A percentile compares a stretch with the other conserved stretches of the same genome.
Conservation (phyloP, 1,140 invertebrate genomes). For the Microvelia longipes region DNA sequence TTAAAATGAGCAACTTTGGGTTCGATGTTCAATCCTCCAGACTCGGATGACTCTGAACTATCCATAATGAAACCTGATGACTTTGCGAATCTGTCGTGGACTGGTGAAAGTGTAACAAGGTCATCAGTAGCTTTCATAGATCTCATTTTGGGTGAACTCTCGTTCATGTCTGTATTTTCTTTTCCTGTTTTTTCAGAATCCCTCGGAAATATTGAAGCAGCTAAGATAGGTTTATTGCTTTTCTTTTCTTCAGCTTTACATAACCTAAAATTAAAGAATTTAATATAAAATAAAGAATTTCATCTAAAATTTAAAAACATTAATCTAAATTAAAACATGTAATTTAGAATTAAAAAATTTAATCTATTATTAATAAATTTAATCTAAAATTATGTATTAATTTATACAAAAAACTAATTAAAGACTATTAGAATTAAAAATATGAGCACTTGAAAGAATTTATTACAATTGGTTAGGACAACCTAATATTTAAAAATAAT, state of each 20-base stretch:
- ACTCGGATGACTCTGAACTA: not conserved
- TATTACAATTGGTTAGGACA: too few species aligned
- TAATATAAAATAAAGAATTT: not conserved
- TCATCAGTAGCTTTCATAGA: not conserved
- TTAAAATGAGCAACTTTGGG: not conserved
- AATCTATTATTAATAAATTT: too few species aligned
- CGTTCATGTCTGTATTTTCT: not conserved
- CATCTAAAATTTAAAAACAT: too few species aligned
- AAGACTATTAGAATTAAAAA: too few species aligned
- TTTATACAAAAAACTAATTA: too few species aligned
- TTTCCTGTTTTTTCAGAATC: too few species aligned
- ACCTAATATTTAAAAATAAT: too few species aligned
- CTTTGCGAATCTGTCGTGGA: not conserved
- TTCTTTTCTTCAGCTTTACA: conserved; percentile 1
- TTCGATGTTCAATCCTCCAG: not conserved
- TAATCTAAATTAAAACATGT: too few species aligned
- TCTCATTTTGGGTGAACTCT: not conserved
- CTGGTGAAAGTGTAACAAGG: not conserved
- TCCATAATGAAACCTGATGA: not conserved
- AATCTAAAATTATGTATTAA: too few species aligned
- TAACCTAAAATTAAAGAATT: not conserved
- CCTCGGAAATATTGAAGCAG: not conserved
- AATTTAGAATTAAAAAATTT: too few species aligned
- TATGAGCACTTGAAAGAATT: too few species aligned
- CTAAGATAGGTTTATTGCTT: not conserved